These are phyloP conservation scores for Nematolebias whitei DNA, from an alignment of 2,113 vertebrate species.

Conservation along the genomic window DNA sequence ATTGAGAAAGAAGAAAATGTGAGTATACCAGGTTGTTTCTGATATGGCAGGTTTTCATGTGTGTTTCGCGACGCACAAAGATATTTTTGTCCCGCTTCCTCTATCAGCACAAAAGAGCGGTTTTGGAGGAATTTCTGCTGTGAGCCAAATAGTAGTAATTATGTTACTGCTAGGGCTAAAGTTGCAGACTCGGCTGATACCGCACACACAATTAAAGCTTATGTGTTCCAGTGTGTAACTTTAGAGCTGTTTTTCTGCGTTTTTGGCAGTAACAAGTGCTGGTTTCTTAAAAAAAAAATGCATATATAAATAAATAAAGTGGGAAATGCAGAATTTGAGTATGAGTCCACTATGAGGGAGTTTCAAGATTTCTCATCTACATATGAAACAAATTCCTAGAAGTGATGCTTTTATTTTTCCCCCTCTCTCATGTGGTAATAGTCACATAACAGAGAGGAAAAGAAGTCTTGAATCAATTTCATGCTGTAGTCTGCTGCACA, in stretches of 20 bases:
- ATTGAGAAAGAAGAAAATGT: not conserved
- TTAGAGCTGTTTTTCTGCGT: conserved; percentile 26
- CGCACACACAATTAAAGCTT: conserved; percentile 8
- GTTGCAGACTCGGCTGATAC: conserved; percentile 9
- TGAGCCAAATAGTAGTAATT: conserved; percentile 22
- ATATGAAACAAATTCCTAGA: conserved; percentile 64
- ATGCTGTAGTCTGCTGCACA: too few species aligned
- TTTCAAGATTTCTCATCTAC: conserved; percentile 60
- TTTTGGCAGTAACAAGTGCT: conserved; percentile 23
- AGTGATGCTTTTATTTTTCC: conserved; percentile 44
- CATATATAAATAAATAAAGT: not conserved
- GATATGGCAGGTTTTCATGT: not conserved
- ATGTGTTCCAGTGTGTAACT: conserved; percentile 24
- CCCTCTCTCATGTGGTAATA: conserved; percentile 39
- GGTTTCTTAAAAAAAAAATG: conserved; percentile 22
- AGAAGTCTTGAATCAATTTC: not conserved
- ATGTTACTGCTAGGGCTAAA: conserved; percentile 6
- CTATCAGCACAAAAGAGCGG: conserved; percentile 15
- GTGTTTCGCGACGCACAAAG: not conserved
- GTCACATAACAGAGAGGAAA: conserved; percentile 12
- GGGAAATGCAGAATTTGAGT: conserved; percentile 40
- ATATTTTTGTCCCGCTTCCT: conserved; percentile 18
- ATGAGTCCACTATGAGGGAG: conserved; percentile 44
- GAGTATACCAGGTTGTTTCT: not conserved
- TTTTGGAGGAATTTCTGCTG: conserved; percentile 58